phyloP scores from a whole-genome alignment of 2,888 invertebrate species.

The Scrobipalpa costella region DNA sequence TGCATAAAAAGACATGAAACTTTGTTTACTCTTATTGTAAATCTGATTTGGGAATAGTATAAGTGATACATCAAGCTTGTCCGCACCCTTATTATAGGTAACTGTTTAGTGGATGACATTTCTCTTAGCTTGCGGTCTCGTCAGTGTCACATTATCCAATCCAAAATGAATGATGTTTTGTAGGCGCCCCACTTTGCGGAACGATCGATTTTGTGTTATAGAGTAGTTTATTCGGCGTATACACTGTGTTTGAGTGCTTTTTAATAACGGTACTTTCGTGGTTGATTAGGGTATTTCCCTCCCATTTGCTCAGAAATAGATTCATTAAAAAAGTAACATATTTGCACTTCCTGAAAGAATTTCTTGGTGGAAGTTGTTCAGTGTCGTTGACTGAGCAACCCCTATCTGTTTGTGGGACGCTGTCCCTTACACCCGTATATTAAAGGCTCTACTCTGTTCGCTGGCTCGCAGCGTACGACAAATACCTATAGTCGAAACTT shows the following conservation, averaged over 20 bases:
- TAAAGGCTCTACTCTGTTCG: too few relatives aligned
- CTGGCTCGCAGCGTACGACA: too few relatives aligned
- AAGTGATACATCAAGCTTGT: not conserved
- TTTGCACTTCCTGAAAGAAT: too few relatives aligned
- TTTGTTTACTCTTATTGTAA: too few relatives aligned
- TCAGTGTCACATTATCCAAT: constrained; percentile 7
- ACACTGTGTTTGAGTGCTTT: not conserved
- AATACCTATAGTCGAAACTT: too few relatives aligned
- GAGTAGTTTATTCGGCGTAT: not conserved
- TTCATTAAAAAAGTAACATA: too few relatives aligned
- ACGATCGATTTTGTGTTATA: not conserved
- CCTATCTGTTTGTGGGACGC: too few relatives aligned
- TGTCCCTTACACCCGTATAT: too few relatives aligned
- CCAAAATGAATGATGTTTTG: constrained; percentile 5
- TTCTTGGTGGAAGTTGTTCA: too few relatives aligned
- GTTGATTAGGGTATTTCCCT: not conserved
- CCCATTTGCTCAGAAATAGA: not conserved
- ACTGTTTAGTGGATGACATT: not conserved
- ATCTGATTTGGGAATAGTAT: too few relatives aligned
- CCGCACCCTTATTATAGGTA: not conserved
- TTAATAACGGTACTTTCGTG: not conserved
- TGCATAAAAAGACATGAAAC: too few relatives aligned
- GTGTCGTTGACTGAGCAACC: too few relatives aligned
- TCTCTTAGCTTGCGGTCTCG: not conserved
- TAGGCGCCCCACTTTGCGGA: not conserved